Evolutionary conservation across 2,113 vertebrate genomes (phyloP).

Genomic region (Lophotis ruficrista): DNA sequence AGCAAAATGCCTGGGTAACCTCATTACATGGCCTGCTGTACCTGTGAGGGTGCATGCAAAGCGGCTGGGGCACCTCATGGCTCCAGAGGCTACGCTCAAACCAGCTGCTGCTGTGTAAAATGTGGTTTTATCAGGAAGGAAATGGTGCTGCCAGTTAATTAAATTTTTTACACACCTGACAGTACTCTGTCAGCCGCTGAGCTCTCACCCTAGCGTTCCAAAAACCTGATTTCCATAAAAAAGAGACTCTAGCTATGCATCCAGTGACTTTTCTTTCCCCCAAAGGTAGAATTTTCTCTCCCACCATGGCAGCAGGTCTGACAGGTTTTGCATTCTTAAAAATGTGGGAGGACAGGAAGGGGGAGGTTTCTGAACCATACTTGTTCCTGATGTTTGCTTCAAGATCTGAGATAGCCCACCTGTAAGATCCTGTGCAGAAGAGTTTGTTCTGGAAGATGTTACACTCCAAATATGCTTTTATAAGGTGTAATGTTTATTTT

Average conservation of each 20-base stretch:
- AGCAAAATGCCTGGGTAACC: neutral
- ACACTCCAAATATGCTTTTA: neutral
- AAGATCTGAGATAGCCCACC: neutral
- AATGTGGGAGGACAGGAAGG: neutral
- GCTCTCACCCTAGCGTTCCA: neutral
- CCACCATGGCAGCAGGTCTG: neutral
- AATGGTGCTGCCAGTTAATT: neutral
- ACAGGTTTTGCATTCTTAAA: neutral
- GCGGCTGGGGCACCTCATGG: fast-evolving
- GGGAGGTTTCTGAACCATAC: neutral
- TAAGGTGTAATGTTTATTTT: fast-evolving
- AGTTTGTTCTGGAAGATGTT: neutral
- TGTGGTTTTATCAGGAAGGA: neutral
- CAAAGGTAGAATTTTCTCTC: neutral
- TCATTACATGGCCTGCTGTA: neutral
- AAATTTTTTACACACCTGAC: neutral
- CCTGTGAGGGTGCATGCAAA: neutral
- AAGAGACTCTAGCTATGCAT: neutral
- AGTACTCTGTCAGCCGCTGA: neutral
- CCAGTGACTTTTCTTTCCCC: fast-evolving
- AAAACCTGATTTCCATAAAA: neutral
- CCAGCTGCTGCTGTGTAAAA: neutral
- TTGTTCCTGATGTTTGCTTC: neutral
- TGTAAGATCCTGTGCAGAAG: neutral
- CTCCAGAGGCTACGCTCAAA: neutral